A percentile compares a stretch with the other conserved stretches of the same genome.
Evolutionary conservation across 2,113 vertebrate species (phyloP).

Genomic region (Gracilinanus agilis): DNA sequence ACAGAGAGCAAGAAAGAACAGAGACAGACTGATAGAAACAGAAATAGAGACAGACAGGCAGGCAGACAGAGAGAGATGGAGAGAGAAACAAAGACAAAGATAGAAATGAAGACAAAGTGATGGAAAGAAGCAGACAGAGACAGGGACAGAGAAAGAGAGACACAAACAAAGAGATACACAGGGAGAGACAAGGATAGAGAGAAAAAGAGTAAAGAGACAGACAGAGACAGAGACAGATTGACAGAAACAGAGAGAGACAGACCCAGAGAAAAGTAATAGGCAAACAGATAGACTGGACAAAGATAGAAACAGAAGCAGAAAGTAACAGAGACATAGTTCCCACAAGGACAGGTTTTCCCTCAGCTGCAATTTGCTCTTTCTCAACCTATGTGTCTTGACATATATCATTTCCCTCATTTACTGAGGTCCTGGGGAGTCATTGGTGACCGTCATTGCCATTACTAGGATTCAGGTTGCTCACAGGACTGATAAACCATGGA

Average conservation of each 20-base stretch:
- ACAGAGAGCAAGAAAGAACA: neutral
- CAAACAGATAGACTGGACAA: neutral
- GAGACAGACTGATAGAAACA: too few species aligned
- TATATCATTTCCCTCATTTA: neutral
- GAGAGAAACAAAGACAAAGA: neutral
- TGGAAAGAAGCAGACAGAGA: neutral
- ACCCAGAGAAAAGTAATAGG: too few species aligned
- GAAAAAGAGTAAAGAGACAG: neutral
- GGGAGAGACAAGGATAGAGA: neutral
- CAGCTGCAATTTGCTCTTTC: neutral
- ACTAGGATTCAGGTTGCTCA: neutral
- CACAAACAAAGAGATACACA: neutral
- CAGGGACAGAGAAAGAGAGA: neutral
- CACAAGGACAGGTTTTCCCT: neutral
- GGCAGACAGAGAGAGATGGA: too few species aligned
- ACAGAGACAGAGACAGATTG: neutral
- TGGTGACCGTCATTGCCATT: neutral
- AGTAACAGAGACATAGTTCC: neutral
- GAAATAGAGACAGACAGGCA: too few species aligned
- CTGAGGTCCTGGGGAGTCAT: neutral
- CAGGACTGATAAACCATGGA: too few species aligned
- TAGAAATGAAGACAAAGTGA: neutral
- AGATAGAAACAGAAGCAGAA: neutral
- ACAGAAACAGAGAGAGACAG: neutral
- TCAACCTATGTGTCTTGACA: neutral